These are phyloP conservation scores for Endotricha flammealis DNA, from an alignment of 2,888 invertebrate genomes.

Conservation along the genomic window DNA sequence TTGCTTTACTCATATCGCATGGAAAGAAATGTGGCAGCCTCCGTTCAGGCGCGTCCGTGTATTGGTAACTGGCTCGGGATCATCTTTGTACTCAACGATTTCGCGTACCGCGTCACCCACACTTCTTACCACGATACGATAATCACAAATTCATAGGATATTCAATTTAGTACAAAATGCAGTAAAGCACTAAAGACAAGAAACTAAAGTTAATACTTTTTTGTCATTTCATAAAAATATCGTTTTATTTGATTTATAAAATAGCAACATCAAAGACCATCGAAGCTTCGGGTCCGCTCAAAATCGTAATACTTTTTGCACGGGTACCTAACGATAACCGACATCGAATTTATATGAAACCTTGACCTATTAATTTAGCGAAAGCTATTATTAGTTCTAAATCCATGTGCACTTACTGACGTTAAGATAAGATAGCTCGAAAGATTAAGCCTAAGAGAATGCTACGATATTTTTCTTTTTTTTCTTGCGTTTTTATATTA, in stretches of 20 bases:
- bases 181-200: slow-evolving; percentile 40
- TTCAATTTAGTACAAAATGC: slow-evolving; percentile 52
- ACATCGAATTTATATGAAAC: slow-evolving; percentile 57
- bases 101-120: slow-evolving; percentile 35
- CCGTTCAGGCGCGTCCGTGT: slow-evolving; percentile 31
- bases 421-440: slow-evolving; percentile 66
- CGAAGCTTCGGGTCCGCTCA: slow-evolving; percentile 45
- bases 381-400: slow-evolving; percentile 64
- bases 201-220: slow-evolving; percentile 70
- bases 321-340: slow-evolving; percentile 45
- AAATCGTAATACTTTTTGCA: slow-evolving; percentile 60
- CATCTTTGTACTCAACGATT: slow-evolving; percentile 62
- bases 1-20: slow-evolving; percentile 32
- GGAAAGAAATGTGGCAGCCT: slow-evolving; percentile 47
- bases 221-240: slow-evolving; percentile 74
- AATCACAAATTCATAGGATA: slow-evolving; percentile 38
- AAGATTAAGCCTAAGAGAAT: slow-evolving; percentile 69
- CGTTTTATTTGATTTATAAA: slow-evolving; percentile 52
- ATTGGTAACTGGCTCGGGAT: slow-evolving; percentile 69
- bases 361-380: slow-evolving; percentile 51
- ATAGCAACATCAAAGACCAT: slow-evolving; percentile 56
- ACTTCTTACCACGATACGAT: slow-evolving; percentile 51
- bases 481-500: slow-evolving; percentile 71
- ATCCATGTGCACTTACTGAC: slow-evolving; percentile 72
- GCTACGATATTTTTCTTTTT: slow-evolving; percentile 58